Conservation (phyloP, 2,888 invertebrate genomes). For the Tanypteryx hageni region DNA sequence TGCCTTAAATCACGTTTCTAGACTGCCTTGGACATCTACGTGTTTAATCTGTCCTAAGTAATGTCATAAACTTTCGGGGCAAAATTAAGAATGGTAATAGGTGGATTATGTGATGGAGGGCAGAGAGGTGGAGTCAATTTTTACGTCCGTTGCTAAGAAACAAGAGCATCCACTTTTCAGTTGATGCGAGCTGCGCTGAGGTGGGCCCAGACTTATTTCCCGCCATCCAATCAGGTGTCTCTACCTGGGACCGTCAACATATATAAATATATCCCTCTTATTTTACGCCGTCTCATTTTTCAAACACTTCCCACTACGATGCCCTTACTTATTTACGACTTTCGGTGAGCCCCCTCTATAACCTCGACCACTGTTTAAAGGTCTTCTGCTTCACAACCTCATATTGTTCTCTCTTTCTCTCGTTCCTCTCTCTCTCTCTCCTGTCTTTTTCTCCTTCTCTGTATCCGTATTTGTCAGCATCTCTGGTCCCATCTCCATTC, state of each 20-base stretch:
- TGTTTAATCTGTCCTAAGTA: background rate
- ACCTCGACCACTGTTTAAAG: slow-evolving; percentile 47
- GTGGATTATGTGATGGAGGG: background rate
- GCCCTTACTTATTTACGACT: slow-evolving; percentile 51
- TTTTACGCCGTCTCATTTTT: slow-evolving; percentile 31
- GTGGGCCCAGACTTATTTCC: slow-evolving; percentile 1
- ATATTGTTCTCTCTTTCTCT: background rate
- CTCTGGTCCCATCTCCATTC: background rate
- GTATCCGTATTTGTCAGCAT: background rate
- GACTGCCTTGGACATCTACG: background rate
- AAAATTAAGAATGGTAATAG: background rate
- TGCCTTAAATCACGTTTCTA: background rate
- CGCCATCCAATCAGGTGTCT: background rate
- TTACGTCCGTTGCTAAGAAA: background rate
- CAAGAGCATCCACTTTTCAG: background rate
- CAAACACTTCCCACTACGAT: background rate
- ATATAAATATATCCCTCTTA: slow-evolving; percentile 1
- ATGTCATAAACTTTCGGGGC: background rate
- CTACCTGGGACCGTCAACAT: background rate
- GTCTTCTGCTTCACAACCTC: slow-evolving; percentile 12
- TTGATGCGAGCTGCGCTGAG: background rate
- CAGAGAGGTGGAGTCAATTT: background rate
- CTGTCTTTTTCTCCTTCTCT: too few species aligned
- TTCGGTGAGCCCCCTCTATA: slow-evolving; percentile 32
- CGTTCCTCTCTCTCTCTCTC: background rate